Evolutionary conservation across 2,888 invertebrate species (phyloP), one percentile per base, ranked within the genome.

Genomic region (Globia sparganii): DNA sequence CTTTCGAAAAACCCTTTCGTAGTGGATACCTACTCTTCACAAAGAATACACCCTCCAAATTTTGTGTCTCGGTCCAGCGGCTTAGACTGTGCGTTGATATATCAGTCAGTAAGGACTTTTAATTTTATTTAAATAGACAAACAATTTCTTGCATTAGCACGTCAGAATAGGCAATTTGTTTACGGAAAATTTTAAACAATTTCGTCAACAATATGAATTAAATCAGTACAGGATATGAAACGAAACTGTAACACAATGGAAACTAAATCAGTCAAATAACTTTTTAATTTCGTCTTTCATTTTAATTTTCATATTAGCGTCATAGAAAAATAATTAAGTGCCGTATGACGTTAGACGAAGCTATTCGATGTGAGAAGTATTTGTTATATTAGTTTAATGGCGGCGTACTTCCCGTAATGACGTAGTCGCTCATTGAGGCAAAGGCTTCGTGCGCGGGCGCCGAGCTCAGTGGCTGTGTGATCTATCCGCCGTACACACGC

Each of bases 381-480:
- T 94, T 92, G 81, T 91, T 76, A 90, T 94, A 93, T 95, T 94
- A 92, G 92, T 92, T 93, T 91, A 91, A 92, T 91, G 91, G 92
- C 95, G 90, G 92, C 95, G 96, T 95, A 96, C 95, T 96, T 96
- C 95, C 96, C 96, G 94, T 91, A 90, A 90, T 96, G 96, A 96
- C 96, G 96, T 93, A 93, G 92, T 88, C 93, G 88, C 92, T 90
- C 95, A 95, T 96, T 95, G 93, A 96, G 93, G 90, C 93, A 92
- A 93, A 94, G 94, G 89, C 93, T 91, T 90, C 88, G 91, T 91
- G 93, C 93, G 95, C 94, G 87, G 86, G 88, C 94, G 92, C 93
- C 73, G 89, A 85, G 94, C 95, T 96, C 96, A 96, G 96, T 96
- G 94, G 91, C 92, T 86, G 92, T 92, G 96, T 96, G 96, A 94